A percentile compares a stretch with the other conserved stretches of the same genome.
phyloP scores from a whole-genome alignment of 2,113 vertebrate species.

The Labeo catla region DNA sequence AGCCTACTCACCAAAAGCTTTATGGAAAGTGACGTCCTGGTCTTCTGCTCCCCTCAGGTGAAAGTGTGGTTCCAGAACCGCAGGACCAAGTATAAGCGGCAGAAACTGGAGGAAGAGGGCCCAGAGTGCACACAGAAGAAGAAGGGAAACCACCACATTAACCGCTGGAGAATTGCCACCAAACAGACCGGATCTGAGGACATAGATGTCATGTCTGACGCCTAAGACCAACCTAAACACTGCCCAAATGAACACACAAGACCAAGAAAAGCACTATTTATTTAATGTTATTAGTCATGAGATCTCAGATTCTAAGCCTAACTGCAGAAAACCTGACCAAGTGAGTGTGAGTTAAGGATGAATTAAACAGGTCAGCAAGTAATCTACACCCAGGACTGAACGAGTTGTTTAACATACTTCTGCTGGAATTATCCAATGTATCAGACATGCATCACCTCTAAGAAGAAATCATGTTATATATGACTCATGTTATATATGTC shows the following conservation, averaged over 20 bases:
- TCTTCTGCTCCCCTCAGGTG: constrained; percentile 77
- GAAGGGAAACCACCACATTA: constrained; percentile 97
- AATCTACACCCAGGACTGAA: constrained; percentile 16
- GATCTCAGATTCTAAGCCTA: constrained; percentile 53
- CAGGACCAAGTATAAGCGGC: constrained; percentile 96
- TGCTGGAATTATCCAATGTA: not conserved
- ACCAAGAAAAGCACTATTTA: constrained; percentile 76
- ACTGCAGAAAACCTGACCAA: constrained; percentile 50
- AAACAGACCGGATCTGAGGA: constrained; percentile 92
- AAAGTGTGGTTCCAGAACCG: constrained; percentile 99
- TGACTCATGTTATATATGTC: not conserved
- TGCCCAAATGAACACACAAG: constrained; percentile 47
- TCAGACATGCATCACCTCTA: not conserved
- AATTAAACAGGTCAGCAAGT: not conserved
- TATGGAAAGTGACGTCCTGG: not conserved
- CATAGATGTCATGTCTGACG: constrained; percentile 95
- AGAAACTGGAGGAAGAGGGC: constrained; percentile 97
- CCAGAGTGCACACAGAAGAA: constrained; percentile 95
- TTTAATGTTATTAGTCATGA: constrained; percentile 73
- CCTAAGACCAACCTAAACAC: constrained; percentile 71
- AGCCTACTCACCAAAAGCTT: not conserved
- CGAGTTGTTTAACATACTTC: constrained; percentile 17
- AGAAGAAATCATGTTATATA: not conserved
- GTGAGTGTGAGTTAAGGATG: constrained; percentile 38
- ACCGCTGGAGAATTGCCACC: constrained; percentile 95